Evolutionary conservation across 2,797 vertebrate species (phyloP).

Genomic region (Gymnothorax javanicus): DNA sequence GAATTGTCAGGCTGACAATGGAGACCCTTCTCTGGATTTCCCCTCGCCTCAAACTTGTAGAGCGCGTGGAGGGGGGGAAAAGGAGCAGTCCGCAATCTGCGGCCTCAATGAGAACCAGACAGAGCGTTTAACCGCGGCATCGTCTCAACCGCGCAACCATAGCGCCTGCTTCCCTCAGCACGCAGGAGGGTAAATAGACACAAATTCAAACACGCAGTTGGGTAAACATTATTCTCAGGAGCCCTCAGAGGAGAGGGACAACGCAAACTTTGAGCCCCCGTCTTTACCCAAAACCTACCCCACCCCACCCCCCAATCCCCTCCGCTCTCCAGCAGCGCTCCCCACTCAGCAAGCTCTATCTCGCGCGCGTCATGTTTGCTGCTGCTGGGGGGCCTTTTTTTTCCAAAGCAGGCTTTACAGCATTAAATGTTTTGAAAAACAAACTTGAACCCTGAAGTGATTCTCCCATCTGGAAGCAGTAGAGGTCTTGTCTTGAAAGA

Average conservation of each 20-base stretch:
- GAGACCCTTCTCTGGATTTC: not conserved
- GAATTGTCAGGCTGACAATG: not conserved
- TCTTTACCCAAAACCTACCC: not conserved
- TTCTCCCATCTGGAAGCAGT: constrained; percentile 78
- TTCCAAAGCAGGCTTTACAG: constrained; percentile 69
- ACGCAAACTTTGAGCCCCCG: constrained; percentile 26
- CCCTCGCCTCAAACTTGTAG: not conserved
- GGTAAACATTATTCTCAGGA: constrained; percentile 50
- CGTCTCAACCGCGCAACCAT: constrained; percentile 16
- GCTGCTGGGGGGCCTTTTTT: constrained; percentile 39
- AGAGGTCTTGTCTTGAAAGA: constrained; percentile 73
- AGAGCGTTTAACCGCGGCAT: constrained; percentile 14
- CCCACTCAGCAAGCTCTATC: not conserved
- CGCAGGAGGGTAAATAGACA: constrained; percentile 53
- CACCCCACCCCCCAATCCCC: not conserved
- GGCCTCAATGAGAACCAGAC: constrained; percentile 33
- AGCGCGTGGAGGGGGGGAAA: not conserved
- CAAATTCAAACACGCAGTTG: constrained; percentile 47
- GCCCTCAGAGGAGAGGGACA: constrained; percentile 43
- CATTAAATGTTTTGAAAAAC: constrained; percentile 65
- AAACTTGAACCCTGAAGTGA: constrained; percentile 69
- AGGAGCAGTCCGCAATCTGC: not conserved
- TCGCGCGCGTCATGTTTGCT: constrained; percentile 33
- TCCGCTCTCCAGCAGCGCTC: not conserved
- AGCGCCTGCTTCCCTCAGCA: not conserved